Percentiles rank a stretch among this genome's conserved stretches.
phyloP scores from a whole-genome alignment of 2,797 vertebrate genomes.

The Eulemur rubriventer region DNA sequence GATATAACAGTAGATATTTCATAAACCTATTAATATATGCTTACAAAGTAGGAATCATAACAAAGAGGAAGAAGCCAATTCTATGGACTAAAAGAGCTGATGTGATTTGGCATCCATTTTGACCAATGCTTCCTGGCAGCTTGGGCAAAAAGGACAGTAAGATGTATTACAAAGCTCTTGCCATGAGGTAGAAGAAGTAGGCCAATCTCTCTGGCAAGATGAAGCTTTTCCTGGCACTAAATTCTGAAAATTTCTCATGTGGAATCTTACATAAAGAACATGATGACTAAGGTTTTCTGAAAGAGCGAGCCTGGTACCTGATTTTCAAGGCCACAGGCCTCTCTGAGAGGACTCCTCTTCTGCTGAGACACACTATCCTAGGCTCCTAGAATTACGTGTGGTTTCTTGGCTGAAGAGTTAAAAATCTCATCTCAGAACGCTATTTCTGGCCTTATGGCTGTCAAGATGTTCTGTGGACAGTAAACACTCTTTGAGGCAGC shows the following conservation, averaged over 20 bases:
- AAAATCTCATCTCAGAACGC: not conserved
- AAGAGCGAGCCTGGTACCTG: not conserved
- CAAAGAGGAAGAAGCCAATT: not conserved
- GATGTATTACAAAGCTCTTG: not conserved
- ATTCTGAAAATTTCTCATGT: not conserved
- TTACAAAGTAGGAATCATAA: not conserved
- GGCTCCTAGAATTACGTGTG: not conserved
- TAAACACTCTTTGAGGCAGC: not conserved
- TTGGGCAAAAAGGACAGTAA: not conserved
- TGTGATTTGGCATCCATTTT: not conserved
- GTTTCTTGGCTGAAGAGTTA: not conserved
- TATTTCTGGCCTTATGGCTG: not conserved
- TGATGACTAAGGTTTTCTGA: not conserved
- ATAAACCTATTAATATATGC: not conserved
- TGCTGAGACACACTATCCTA: not conserved
- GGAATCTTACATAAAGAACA: not conserved
- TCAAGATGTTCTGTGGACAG: not conserved
- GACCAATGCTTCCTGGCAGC: not conserved
- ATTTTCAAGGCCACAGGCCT: not conserved
- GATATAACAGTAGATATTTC: not conserved
- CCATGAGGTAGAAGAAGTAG: not conserved
- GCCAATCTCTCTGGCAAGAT: not conserved
- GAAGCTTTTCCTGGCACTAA: conserved; percentile 13
- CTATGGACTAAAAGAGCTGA: not conserved
- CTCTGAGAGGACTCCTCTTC: not conserved